These are phyloP conservation scores for Poeciliopsis turneri DNA, from an alignment of 2,797 vertebrate species.

Conservation along the genomic window DNA sequence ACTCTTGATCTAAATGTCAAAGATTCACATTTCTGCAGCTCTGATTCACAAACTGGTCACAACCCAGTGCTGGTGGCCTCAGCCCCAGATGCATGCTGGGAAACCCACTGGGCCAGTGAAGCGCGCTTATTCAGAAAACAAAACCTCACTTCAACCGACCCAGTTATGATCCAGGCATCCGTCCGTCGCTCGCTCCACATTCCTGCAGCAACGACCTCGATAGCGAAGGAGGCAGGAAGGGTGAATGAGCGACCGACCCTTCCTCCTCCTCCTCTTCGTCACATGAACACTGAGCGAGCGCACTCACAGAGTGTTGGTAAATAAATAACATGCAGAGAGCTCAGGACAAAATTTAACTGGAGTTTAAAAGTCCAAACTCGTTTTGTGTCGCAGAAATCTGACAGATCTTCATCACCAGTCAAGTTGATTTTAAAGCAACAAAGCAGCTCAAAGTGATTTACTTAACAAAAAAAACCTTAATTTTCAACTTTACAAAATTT, in stretches of 20 bases:
- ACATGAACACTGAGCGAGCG: background rate
- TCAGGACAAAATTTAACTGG: background rate
- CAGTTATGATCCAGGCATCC: conserved; percentile 22
- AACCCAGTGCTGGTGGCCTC: background rate
- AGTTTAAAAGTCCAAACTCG: background rate
- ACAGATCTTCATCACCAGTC: background rate
- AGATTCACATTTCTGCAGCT: background rate
- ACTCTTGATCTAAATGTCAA: background rate
- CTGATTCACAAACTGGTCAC: background rate
- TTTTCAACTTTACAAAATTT: background rate
- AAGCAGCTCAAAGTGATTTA: background rate
- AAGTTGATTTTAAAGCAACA: background rate
- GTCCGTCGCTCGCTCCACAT: conserved; percentile 26
- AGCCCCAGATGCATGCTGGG: conserved; percentile 19
- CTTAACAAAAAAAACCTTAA: background rate
- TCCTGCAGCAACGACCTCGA: conserved; percentile 46
- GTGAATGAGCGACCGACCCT: conserved; percentile 18
- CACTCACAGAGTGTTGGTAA: background rate
- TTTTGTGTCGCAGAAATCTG: background rate
- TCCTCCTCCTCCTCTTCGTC: background rate
- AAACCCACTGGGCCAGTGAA: conserved; percentile 1
- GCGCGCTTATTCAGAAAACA: conserved; percentile 11
- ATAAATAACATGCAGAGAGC: conserved; percentile 1
- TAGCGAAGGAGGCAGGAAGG: background rate
- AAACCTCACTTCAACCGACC: conserved; percentile 25